Conservation (phyloP, 2,113 vertebrate species). For the Pholis gunnellus region DNA sequence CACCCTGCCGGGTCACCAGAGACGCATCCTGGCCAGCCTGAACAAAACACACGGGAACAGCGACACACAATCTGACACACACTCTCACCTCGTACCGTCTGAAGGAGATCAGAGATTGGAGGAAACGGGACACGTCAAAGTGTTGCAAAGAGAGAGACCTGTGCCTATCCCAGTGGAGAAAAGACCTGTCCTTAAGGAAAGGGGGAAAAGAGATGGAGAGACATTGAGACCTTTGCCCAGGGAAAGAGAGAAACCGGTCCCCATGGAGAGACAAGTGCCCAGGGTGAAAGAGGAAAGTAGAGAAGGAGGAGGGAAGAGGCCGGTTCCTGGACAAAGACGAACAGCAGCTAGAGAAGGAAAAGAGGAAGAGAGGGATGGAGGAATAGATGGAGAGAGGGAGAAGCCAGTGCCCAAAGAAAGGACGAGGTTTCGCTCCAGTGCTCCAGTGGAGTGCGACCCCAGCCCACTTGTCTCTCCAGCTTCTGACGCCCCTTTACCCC, state of each 20-base stretch:
- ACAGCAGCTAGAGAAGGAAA: neutral
- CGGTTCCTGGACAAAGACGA: conserved; percentile 40
- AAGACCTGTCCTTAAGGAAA: conserved; percentile 20
- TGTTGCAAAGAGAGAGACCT: conserved; percentile 23
- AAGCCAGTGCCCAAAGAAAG: conserved; percentile 88
- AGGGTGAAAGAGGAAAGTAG: conserved; percentile 32
- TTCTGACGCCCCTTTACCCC: conserved; percentile 77
- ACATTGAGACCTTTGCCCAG: conserved; percentile 27
- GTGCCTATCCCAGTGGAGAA: conserved; percentile 23
- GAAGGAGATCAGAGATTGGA: conserved; percentile 2
- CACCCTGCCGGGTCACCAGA: conserved; percentile 89
- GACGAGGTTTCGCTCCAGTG: conserved; percentile 78
- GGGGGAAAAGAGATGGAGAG: conserved; percentile 57
- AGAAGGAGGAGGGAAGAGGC: conserved; percentile 19
- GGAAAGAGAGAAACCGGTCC: conserved; percentile 78
- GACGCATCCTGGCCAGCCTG: conserved; percentile 90
- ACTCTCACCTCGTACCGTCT: neutral
- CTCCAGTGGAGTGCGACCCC: neutral
- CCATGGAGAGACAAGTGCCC: conserved; percentile 75
- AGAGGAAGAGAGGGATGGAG: conserved; percentile 69
- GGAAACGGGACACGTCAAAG: neutral
- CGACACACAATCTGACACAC: conserved; percentile 15
- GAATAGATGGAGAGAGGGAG: conserved; percentile 44
- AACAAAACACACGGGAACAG: conserved; percentile 74
- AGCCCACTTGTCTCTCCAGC: neutral